Percentiles rank a stretch among this genome's conserved stretches.
These are phyloP conservation scores for Lucinisca nassula DNA, from an alignment of 2,888 invertebrate species.

Conservation along the genomic window DNA sequence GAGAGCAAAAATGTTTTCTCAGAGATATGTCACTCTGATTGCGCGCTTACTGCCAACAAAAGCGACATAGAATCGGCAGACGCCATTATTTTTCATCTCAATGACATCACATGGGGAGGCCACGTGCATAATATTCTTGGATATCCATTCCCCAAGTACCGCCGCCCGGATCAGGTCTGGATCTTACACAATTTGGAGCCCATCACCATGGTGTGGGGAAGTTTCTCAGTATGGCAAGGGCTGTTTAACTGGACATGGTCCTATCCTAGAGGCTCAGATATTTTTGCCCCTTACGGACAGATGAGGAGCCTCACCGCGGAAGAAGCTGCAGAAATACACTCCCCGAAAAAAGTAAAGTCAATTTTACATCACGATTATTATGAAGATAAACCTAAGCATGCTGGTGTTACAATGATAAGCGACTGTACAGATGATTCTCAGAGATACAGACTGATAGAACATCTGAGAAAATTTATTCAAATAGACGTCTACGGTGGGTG, in stretches of 20 bases:
- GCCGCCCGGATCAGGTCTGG: conserved; percentile 43
- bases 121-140: neutral
- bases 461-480: conserved; percentile 21
- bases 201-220: conserved; percentile 41
- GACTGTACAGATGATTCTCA: conserved; percentile 49
- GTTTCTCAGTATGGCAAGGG: conserved; percentile 35
- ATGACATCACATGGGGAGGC: conserved; percentile 42
- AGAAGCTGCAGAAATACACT: neutral
- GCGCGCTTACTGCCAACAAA: conserved; percentile 41
- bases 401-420: conserved; percentile 44
- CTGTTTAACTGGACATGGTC: conserved; percentile 56
- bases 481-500: conserved; percentile 36
- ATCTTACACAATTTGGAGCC: conserved; percentile 47
- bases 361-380: conserved; percentile 2
- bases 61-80: conserved; percentile 29
- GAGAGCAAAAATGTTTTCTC: neutral
- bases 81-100: conserved; percentile 47
- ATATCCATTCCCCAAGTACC: conserved; percentile 26
- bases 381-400: neutral
- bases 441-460: conserved; percentile 41
- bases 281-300: conserved; percentile 38
- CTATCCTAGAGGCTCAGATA: conserved; percentile 27
- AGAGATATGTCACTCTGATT: conserved; percentile 2
- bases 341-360: neutral
- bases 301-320: neutral